Percentiles rank a stretch among this genome's conserved stretches.
phyloP scores from a whole-genome alignment of 1,140 invertebrate genomes.

The Neotoxoptera formosana region DNA sequence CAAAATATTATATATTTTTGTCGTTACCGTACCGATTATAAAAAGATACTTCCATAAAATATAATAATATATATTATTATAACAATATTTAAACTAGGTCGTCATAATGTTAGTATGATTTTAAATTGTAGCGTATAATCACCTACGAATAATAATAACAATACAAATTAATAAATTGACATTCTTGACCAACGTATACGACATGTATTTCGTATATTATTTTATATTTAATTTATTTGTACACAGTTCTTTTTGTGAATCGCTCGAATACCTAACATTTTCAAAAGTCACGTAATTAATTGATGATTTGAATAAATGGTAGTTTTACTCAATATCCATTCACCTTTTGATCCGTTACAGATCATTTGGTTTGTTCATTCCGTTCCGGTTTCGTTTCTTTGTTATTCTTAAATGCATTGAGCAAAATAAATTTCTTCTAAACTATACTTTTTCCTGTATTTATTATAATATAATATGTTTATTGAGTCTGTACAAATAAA shows the following conservation, averaged over 20 bases:
- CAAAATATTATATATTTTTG: not conserved
- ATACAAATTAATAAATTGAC: not conserved
- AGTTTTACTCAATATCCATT: not conserved
- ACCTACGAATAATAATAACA: not conserved
- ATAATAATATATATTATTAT: no score
- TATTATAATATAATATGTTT: not conserved
- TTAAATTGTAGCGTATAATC: no score
- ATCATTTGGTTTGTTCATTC: not conserved
- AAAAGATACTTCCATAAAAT: no score
- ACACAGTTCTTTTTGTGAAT: not conserved
- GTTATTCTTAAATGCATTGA: not conserved
- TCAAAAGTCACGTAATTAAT: not conserved
- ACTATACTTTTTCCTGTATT: not conserved
- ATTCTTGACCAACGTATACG: not conserved
- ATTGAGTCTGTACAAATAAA: conserved; percentile 25
- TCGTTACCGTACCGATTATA: no score
- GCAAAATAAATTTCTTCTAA: not conserved
- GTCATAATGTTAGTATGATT: no score
- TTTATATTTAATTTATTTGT: not conserved
- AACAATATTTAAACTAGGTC: no score
- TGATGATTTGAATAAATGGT: not conserved
- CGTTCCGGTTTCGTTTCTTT: not conserved
- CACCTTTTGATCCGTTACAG: not conserved
- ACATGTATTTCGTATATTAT: not conserved
- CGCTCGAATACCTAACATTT: not conserved